A percentile compares a stretch with the other conserved stretches of the same genome.
phyloP scores from a whole-genome alignment of 2,113 vertebrate genomes.

The Nothoprocta perdicaria region DNA sequence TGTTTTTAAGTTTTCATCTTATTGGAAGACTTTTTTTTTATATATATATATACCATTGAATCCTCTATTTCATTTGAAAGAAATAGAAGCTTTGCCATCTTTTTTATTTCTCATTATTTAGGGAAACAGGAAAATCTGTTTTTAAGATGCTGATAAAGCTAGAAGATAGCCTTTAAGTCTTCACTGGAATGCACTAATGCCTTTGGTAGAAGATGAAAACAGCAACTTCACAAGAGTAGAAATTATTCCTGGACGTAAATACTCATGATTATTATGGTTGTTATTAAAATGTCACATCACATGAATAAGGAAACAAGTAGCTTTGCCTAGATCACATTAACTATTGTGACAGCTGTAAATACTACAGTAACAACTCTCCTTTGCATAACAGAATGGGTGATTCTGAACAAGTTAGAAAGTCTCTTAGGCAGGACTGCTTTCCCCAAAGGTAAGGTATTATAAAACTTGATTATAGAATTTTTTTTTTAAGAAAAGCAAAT shows the following conservation, averaged over 20 bases:
- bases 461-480: not conserved
- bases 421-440: not conserved
- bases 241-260: not conserved
- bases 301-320: constrained; percentile 33
- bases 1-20: not conserved
- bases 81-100: not conserved
- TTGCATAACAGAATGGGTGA: not conserved
- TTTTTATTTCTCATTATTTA: not conserved
- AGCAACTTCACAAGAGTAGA: not conserved
- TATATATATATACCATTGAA: not conserved
- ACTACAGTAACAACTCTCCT: not conserved
- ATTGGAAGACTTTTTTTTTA: not conserved
- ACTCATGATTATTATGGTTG: constrained; percentile 4
- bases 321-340: constrained; percentile 17
- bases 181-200: not conserved
- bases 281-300: constrained; percentile 52
- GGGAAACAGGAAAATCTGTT: not conserved
- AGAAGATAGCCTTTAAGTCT: not conserved
- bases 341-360: constrained; percentile 56
- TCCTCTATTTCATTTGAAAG: not conserved
- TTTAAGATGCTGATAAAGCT: not conserved
- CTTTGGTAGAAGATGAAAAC: not conserved
- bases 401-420: not conserved
- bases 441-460: not conserved
- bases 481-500: not conserved